A percentile compares a stretch with the other conserved stretches of the same genome.
Evolutionary conservation across 2,113 vertebrate species (phyloP).

Genomic region (Archilochus colubris): DNA sequence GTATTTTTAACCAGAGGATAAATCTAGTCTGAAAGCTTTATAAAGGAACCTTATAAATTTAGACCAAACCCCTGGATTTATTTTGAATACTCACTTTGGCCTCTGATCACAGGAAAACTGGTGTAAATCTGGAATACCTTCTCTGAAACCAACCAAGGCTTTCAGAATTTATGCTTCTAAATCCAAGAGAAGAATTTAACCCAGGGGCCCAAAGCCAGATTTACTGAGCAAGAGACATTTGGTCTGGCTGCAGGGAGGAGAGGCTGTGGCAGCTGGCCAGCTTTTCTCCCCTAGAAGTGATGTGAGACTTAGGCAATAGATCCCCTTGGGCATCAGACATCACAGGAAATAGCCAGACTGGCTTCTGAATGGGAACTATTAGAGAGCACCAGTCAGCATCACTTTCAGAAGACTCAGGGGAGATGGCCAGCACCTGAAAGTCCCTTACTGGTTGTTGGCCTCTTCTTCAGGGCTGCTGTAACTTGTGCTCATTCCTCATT

Average conservation of each 20-base stretch:
- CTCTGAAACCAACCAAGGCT: neutral
- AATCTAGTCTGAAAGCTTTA: constrained; percentile 26
- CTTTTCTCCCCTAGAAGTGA: neutral
- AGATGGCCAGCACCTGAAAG: neutral
- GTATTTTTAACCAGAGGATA: neutral
- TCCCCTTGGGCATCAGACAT: neutral
- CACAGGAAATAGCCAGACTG: neutral
- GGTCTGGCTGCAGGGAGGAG: constrained; percentile 5
- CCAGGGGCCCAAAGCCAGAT: neutral
- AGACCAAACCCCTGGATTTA: constrained; percentile 5
- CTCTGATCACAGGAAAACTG: constrained; percentile 12
- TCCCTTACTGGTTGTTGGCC: neutral
- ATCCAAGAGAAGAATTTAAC: neutral
- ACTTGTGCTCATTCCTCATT: neutral
- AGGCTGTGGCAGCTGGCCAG: constrained; percentile 18
- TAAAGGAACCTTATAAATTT: constrained; percentile 23
- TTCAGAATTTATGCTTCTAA: neutral
- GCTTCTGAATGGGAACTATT: neutral
- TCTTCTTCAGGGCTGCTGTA: neutral
- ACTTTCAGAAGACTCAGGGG: neutral
- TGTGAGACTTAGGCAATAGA: neutral
- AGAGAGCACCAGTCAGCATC: neutral
- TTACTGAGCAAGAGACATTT: constrained; percentile 27
- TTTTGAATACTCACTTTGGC: constrained; percentile 22
- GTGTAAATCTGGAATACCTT: neutral